A percentile compares a stretch with the other conserved stretches of the same genome.
These are phyloP conservation scores for Neoniphon sammara DNA, from an alignment of 2,797 vertebrate genomes.

Conservation along the genomic window DNA sequence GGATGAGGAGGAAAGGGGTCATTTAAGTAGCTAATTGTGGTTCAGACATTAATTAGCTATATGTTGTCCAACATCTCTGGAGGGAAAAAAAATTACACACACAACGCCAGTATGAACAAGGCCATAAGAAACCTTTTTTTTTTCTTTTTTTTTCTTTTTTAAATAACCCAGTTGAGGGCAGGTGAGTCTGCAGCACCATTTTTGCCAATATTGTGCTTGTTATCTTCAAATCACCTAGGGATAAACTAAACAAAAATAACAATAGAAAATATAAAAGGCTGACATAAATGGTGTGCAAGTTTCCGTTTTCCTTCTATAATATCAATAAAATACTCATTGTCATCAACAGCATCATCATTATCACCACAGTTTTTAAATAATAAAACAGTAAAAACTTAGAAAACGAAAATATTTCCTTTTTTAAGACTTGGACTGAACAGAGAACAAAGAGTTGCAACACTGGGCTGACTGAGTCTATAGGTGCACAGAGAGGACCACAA, in stretches of 20 bases:
- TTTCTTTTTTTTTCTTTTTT: constrained; percentile 14
- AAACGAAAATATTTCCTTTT: constrained; percentile 86
- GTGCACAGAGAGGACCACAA: constrained; percentile 90
- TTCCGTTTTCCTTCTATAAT: constrained; percentile 85
- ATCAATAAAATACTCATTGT: constrained; percentile 85
- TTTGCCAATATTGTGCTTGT: constrained; percentile 79
- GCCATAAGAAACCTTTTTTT: constrained; percentile 44
- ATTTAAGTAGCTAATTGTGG: constrained; percentile 45
- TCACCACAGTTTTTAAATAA: constrained; percentile 83
- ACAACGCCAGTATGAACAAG: constrained; percentile 69
- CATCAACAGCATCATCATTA: constrained; percentile 73
- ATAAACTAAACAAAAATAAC: constrained; percentile 80
- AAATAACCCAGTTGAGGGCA: constrained; percentile 80
- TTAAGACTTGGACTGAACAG: constrained; percentile 84
- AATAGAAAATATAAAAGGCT: constrained; percentile 93
- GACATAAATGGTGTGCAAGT: constrained; percentile 90
- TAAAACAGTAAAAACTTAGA: constrained; percentile 91
- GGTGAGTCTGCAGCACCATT: constrained; percentile 81
- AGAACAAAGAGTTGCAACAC: constrained; percentile 91
- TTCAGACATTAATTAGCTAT: constrained; percentile 33
- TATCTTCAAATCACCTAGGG: constrained; percentile 83
- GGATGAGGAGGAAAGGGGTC: constrained; percentile 40
- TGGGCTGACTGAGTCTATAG: constrained; percentile 89
- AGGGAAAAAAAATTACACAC: constrained; percentile 55
- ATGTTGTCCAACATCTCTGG: constrained; percentile 36